Base-by-base conservation (phyloP, 2,888 invertebrate genomes). In the Diogma glabrata region DNA sequence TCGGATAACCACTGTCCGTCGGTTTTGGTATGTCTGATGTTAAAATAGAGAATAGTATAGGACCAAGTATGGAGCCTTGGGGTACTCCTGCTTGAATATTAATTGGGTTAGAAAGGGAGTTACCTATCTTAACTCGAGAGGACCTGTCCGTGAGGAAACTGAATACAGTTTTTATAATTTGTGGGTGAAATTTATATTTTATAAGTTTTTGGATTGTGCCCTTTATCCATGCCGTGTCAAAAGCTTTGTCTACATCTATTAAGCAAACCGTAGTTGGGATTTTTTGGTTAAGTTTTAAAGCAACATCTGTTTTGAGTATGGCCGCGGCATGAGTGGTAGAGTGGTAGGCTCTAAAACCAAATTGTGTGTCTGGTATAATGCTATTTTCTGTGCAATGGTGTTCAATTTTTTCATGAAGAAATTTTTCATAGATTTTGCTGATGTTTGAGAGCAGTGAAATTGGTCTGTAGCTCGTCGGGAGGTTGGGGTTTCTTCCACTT, bases 291-390 rank as follows among this genome's bases (percentile, higher is more conserved):
- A 45, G 14, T n/a, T 40, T 47, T 16, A 9, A 22, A 5, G 46
- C 17, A 12, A 51, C n/a, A 17, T 51, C 38, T 7, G 47, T 36
- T 19, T 46, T 36, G 12, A 51, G 36, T 12, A 36, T 33, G 1
- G 10, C n/a, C 2, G 19, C 38, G 6, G 51, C 51, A 47, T 51
- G 51, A n/a, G 22, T 26, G 6, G 51, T 48, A 2, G 19, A 24
- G n/a, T 51, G 51, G 2, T 8, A 4, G 2, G 24, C 9, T 19
- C 23, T 47, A n/a, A 47, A 51, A 19, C 47, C 40, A 38, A 47
- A 51, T 16, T 51, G 51, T 12, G 47, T 51, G 5, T 51, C 28
- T n/a, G 51, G 47, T 14, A 51, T 40, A 6, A 51, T 51, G 2
- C 19, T 40, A 4, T 24, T 20, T 10, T 40, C 20, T 9, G 47